Conservation (phyloP, 1,140 invertebrate genomes). For the Schmidtea mediterranea region DNA sequence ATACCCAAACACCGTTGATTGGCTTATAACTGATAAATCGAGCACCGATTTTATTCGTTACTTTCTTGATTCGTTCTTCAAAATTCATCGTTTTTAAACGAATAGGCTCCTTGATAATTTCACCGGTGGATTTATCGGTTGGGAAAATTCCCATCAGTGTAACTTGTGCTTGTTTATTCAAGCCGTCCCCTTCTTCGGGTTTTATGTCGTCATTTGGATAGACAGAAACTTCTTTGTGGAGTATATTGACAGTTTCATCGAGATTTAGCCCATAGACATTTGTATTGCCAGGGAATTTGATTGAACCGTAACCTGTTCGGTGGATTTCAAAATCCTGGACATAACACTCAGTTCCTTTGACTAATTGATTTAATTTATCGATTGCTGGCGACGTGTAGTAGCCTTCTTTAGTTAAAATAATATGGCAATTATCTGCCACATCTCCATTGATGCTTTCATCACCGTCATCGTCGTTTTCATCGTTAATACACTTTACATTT, state of each 20-base stretch:
- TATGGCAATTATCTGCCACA: neutral
- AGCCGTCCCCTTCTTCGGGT: constrained; percentile 48
- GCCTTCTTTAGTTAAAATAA: constrained; percentile 33
- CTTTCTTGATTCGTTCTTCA: constrained; percentile 49
- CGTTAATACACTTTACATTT: too few species aligned
- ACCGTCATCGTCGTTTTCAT: neutral
- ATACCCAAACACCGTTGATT: constrained; percentile 75
- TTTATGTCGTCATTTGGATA: constrained; percentile 40
- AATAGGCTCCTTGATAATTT: constrained; percentile 47
- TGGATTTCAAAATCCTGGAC: constrained; percentile 71
- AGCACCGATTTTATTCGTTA: constrained; percentile 55
- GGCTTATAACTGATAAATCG: constrained; percentile 76
- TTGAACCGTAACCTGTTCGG: constrained; percentile 60
- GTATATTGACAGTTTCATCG: constrained; percentile 45
- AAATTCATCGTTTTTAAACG: constrained; percentile 54
- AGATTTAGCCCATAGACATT: constrained; percentile 63
- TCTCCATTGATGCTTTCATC: constrained; percentile 2
- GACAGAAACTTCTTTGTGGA: constrained; percentile 36
- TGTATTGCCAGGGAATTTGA: constrained; percentile 49
- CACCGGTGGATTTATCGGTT: constrained; percentile 48
- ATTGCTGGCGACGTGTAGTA: constrained; percentile 60
- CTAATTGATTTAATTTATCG: constrained; percentile 40
- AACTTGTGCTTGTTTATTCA: constrained; percentile 65
- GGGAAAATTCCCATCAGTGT: constrained; percentile 83
- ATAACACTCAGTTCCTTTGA: constrained; percentile 46